Base-by-base conservation (phyloP, 2,113 vertebrate species). In the Varanus salvator region DNA sequence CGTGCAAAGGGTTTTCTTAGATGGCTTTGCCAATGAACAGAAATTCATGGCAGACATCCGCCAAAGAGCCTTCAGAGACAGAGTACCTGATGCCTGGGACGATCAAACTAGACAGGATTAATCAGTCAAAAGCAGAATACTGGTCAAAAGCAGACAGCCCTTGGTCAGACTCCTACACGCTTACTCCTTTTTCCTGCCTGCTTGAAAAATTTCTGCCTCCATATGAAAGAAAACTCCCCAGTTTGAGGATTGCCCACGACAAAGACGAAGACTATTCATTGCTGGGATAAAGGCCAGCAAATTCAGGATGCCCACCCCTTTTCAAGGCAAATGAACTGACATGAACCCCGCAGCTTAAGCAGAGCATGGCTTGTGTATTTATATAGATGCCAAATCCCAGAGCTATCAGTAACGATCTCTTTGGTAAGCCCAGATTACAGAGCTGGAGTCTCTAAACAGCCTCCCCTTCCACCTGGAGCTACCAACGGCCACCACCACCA, bases 381-480 rank as follows among this genome's bases (percentile, higher is more conserved):
- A 93, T 88, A 93, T 0, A 94, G 93, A 94, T 68, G 92, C 88
- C 94, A 96, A 95, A 95, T 94, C 95, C 95, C 93, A 93, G 94
- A 93, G 91, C 84, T 95, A 95, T 94, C 94, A 85, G 17, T 93
- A 92, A 93, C 95, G 94, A 95, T 91, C 94, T 94, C 93, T 25
- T 95, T 87, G 83, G 84, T 91, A 94, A 94, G 93, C 87, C 94
- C 66, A 66, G 89, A 91, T 94, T 94, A 94, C 77, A 87, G 88
- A 2, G 2, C 84, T 80, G 87, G 89, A 57, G 69, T 90, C 89
- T 54, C 75, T 86, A 92, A 90, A 91, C 57, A 19, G 90, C 91
- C 90, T 81, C 44, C 48, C 25, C 89, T 31, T 54, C 77, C 77
- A 38, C 71, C 71, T 38, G 54, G 6, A 5, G 3, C 52, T 17